Percentiles rank a stretch among this genome's conserved stretches.
phyloP scores from a whole-genome alignment of 37 sponge, comb jelly and placozoan species.

The Diacarnus erythraeanus region DNA sequence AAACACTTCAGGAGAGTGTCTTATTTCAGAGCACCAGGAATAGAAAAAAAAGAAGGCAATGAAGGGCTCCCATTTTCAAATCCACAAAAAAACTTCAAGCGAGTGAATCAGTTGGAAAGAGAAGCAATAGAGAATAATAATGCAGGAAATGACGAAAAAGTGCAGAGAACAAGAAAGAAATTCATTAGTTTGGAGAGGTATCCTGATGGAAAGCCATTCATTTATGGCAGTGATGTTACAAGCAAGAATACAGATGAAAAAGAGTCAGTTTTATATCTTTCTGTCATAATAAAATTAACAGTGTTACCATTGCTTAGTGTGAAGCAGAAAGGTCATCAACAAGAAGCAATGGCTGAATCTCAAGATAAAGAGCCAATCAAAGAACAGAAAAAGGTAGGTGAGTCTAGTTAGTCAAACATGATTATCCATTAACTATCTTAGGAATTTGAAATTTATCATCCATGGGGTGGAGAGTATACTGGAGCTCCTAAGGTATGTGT shows the following conservation, averaged over 20 bases:
- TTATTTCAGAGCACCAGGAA: neutral
- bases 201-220: too few species aligned
- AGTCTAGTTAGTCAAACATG: too few species aligned
- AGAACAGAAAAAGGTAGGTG: constrained; percentile 49
- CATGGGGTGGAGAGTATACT: constrained; percentile 54
- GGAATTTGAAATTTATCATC: too few species aligned
- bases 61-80: neutral
- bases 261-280: neutral
- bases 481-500: constrained; percentile 49
- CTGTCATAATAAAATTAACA: neutral
- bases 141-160: too few species aligned
- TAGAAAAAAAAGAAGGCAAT: neutral
- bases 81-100: neutral
- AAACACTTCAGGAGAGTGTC: neutral
- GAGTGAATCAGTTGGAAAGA: neutral
- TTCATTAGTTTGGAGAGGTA: too few species aligned
- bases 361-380: neutral
- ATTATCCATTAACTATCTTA: too few species aligned
- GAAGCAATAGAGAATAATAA: neutral
- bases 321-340: constrained; percentile 11
- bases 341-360: constrained; percentile 8
- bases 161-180: too few species aligned
- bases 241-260: neutral
- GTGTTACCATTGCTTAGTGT: constrained; percentile 7
- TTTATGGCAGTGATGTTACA: too few species aligned